Conservation (phyloP, 2,113 vertebrate species). For the Hemiprocne comata region DNA sequence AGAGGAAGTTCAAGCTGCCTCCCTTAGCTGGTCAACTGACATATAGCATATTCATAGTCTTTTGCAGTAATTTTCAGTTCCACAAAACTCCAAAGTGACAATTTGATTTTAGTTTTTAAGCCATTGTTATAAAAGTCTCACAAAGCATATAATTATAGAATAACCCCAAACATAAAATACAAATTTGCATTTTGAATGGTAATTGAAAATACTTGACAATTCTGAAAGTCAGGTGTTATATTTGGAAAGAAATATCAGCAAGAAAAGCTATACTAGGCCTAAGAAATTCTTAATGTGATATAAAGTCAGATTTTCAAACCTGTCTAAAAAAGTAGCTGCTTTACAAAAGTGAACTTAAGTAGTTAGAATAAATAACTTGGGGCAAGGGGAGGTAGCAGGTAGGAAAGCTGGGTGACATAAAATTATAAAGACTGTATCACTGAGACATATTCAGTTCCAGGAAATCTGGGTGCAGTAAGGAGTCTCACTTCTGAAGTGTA, state of each 20-base stretch:
- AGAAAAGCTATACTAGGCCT: background rate
- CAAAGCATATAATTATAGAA: background rate
- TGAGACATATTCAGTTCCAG: background rate
- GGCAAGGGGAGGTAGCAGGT: background rate
- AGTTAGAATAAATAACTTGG: background rate
- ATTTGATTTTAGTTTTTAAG: background rate
- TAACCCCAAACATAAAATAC: background rate
- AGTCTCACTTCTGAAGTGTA: background rate
- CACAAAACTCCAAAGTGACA: background rate
- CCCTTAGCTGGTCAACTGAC: background rate
- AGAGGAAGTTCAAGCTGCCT: background rate
- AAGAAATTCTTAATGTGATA: background rate
- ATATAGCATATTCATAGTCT: accelerated
- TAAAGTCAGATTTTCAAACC: background rate
- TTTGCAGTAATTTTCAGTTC: background rate
- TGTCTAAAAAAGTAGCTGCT: background rate
- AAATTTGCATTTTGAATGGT: background rate
- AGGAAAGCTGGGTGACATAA: background rate
- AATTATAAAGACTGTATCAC: background rate
- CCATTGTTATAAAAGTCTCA: background rate
- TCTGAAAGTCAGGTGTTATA: background rate
- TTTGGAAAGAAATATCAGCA: background rate
- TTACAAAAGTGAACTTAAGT: background rate
- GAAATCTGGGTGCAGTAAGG: background rate
- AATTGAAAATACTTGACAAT: background rate